A percentile compares a stretch with the other conserved stretches of the same genome.
Conservation (phyloP, 2,888 invertebrate genomes). For the Ryuthela nishihirai region DNA sequence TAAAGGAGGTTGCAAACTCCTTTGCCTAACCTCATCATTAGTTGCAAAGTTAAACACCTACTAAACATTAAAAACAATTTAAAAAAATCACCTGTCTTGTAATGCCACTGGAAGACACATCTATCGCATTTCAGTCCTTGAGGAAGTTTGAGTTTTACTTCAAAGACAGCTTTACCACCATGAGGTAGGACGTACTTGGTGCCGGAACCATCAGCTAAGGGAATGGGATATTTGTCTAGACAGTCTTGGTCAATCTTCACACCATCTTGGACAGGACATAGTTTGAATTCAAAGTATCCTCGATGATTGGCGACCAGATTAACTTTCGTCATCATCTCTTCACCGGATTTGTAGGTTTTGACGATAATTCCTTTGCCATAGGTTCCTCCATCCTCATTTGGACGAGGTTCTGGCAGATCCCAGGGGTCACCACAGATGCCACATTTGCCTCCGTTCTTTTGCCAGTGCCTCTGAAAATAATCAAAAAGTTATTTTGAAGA, state of each 20-base stretch:
- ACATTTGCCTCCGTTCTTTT: constrained; percentile 25
- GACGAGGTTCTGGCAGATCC: constrained; percentile 24
- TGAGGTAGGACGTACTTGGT: constrained; percentile 48
- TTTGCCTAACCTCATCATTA: no score
- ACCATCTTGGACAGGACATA: constrained; percentile 47
- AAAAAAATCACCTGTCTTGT: constrained; percentile 48
- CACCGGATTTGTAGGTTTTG: constrained; percentile 28
- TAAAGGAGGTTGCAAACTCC: no score
- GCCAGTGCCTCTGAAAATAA: constrained; percentile 9
- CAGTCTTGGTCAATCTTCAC: constrained; percentile 56
- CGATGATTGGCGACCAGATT: constrained; percentile 50
- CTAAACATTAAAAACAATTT: neutral
- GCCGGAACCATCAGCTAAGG: constrained; percentile 61
- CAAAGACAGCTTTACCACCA: constrained; percentile 9
- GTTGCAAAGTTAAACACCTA: no score
- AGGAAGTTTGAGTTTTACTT: constrained; percentile 44
- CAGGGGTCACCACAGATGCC: constrained; percentile 38
- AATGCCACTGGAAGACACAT: constrained; percentile 52
- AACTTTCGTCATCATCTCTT: constrained; percentile 46
- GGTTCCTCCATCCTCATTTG: constrained; percentile 35
- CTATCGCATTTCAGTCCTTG: constrained; percentile 46
- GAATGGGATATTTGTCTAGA: constrained; percentile 67
- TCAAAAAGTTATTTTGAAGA: neutral
- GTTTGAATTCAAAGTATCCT: constrained; percentile 50
- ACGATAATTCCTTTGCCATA: constrained; percentile 30